Conservation (phyloP, 2,797 vertebrate genomes). For the Semotilus atromaculatus region DNA sequence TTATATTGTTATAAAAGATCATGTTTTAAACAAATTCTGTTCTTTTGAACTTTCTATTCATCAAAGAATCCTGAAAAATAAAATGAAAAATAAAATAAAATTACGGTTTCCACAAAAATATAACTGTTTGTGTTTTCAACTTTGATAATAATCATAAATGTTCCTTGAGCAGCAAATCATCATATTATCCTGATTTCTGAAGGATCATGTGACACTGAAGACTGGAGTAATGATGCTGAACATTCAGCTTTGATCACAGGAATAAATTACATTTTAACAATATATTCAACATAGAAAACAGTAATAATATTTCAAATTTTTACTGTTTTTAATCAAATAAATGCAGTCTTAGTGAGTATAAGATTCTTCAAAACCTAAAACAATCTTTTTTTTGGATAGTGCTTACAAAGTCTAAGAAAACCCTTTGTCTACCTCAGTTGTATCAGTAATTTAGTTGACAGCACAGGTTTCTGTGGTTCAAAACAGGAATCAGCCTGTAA, state of each 20-base stretch:
- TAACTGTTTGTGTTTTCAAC: neutral
- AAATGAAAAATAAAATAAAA: too few relatives aligned
- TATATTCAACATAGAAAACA: neutral
- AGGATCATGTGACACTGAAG: neutral
- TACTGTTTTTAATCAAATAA: neutral
- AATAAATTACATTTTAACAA: neutral
- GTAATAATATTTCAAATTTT: neutral
- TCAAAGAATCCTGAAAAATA: too few relatives aligned
- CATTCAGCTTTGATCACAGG: neutral
- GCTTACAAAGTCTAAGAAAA: neutral
- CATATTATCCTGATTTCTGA: neutral
- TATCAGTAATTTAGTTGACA: neutral
- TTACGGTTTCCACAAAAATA: neutral
- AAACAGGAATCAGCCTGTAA: neutral
- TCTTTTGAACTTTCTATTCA: neutral
- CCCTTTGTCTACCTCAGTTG: neutral
- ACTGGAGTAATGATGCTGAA: neutral
- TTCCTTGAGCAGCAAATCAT: neutral
- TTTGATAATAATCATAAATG: neutral
- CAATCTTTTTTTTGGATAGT: neutral
- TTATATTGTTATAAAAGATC: neutral
- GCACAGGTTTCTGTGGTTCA: neutral
- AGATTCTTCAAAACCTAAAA: neutral
- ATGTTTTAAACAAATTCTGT: neutral
- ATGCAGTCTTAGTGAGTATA: neutral